Evolutionary conservation across 2,888 invertebrate genomes (phyloP).

Genomic region (Steinernema scapterisci): DNA sequence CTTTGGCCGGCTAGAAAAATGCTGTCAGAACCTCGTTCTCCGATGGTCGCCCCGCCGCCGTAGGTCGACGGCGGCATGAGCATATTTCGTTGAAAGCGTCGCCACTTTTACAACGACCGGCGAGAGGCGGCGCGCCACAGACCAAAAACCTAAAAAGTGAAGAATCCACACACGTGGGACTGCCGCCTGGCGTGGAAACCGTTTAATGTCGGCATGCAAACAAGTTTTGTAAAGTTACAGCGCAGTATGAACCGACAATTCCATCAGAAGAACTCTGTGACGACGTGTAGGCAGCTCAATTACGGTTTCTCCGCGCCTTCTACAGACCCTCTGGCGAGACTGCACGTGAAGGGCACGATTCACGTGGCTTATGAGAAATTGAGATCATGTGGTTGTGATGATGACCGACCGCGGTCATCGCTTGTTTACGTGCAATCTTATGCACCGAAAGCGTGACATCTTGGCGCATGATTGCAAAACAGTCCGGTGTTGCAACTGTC

Average conservation of each 20-base stretch:
- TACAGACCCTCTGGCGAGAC: neutral
- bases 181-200: too few relatives aligned
- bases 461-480: too few relatives aligned
- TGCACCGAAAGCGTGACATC: constrained; percentile 9
- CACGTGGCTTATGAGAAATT: neutral
- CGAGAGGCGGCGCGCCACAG: neutral
- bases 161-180: neutral
- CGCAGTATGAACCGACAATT: neutral
- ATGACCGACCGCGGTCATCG: neutral
- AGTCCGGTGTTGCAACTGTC: too few relatives aligned
- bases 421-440: neutral
- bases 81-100: neutral
- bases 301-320: neutral
- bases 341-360: neutral
- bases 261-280: neutral
- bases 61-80: neutral
- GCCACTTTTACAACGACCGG: neutral
- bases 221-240: neutral
- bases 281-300: neutral
- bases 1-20: neutral
- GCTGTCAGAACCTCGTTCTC: neutral
- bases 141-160: neutral
- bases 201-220: neutral
- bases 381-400: too few relatives aligned
- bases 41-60: neutral